Conservation (phyloP, 1,140 invertebrate genomes). For the Babylonia areolata region DNA sequence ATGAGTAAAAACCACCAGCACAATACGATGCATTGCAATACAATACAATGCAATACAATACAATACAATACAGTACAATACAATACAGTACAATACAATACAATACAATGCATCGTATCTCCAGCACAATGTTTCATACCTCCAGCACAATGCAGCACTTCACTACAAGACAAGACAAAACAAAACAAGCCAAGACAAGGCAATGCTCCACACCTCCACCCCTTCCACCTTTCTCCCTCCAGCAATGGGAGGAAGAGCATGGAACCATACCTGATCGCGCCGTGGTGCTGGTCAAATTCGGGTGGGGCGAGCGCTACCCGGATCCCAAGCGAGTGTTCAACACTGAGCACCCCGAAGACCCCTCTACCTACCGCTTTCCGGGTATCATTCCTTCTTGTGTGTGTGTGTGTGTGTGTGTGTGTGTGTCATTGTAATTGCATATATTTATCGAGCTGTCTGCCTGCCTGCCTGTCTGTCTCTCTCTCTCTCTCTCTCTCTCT, state of each 20-base stretch:
- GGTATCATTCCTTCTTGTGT: constrained; percentile 22
- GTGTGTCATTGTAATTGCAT: neutral
- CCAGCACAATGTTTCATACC: too few species aligned
- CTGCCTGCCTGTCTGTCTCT: neutral
- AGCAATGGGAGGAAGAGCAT: constrained; percentile 34
- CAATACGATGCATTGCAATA: too few species aligned
- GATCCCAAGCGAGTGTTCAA: constrained; percentile 28
- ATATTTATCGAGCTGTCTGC: neutral
- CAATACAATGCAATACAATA: too few species aligned
- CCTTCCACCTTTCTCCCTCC: constrained; percentile 5
- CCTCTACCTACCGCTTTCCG: constrained; percentile 37
- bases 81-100: too few species aligned
- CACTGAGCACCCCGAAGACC: constrained; percentile 12
- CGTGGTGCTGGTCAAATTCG: constrained; percentile 35
- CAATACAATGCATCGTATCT: too few species aligned
- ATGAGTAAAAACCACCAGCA: too few species aligned
- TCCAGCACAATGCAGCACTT: too few species aligned
- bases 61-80: too few species aligned
- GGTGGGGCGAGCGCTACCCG: constrained; percentile 32
- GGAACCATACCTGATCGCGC: constrained; percentile 35
- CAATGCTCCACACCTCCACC: too few species aligned
- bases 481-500: neutral
- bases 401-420: neutral
- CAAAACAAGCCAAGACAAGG: too few species aligned
- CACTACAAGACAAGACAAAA: too few species aligned